Evolutionary conservation across 2,113 vertebrate species (phyloP), one percentile per base, ranked within the genome.

Genomic region (Thunnus thynnus): DNA sequence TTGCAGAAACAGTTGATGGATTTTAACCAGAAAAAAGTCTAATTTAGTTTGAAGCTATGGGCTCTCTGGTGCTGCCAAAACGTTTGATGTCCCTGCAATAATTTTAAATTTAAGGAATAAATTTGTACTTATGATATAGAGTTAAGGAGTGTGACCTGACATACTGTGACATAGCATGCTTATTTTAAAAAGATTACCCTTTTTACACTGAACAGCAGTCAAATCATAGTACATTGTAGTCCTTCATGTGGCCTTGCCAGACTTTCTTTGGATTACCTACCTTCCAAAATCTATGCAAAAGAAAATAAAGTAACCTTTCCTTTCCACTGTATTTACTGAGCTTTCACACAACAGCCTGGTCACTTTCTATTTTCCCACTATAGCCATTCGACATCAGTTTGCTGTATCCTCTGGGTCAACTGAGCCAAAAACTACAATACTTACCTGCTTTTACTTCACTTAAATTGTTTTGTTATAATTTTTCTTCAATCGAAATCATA

Each of bases 21-120:
- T 79, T 85, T 88, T 74, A 86, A 86, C 41, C 32, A 56, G 56
- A 71, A 72, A 87, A 87, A 83, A 69, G 36, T 77, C 47, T 44
- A 65, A 78, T 84, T 88, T 72, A 75, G 80, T 83, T 44, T 81
- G 41, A 70, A 70, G 70, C 76, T 62, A 54, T 58, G 11, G 78
- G 78, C 69, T 74, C 47, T 60, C 57, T 36, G 3, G 56, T 18
- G 36, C 61, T 86, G 82, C 71, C 74, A 79, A 72, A 80, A 55
- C 51, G 70, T 76, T n/a, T 56, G 16, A 78, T 74, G 66, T 57
- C 66, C 41, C 58, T 67, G 81, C 72, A 14, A 67, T 47, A 12
- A 46, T 46, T 60, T 2, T 2, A 20, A 67, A 5, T 46, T 8
- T 20, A 69, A 27, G 25, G 16, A 13, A 36, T 32, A 55, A 14